Conservation (phyloP, 2,888 invertebrate genomes). For the Argynnis bischoffii region DNA sequence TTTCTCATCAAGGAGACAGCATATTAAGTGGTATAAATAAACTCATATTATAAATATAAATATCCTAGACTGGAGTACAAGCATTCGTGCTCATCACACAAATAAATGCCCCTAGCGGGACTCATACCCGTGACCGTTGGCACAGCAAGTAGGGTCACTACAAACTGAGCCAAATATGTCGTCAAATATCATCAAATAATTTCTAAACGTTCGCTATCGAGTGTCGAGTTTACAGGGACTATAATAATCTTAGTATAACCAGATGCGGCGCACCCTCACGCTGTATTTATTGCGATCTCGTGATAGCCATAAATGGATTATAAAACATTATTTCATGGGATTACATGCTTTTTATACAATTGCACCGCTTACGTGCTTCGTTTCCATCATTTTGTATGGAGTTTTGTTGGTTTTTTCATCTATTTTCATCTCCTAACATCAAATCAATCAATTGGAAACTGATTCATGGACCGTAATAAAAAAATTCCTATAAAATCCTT, state of each 20-base stretch:
- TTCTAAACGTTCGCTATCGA: background rate
- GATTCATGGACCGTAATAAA: no score
- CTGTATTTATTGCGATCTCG: constrained; percentile 19
- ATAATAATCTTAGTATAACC: background rate
- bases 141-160: no score
- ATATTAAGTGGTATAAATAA: background rate
- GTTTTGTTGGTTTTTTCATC: no score
- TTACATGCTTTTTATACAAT: constrained; percentile 3
- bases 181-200: background rate
- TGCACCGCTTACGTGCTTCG: background rate
- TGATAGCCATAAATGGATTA: constrained; percentile 18
- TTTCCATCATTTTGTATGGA: background rate
- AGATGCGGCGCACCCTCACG: constrained; percentile 1
- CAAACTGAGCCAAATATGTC: no score
- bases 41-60: no score
- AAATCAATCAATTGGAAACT: no score
- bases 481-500: no score
- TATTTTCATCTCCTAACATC: no score
- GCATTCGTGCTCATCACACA: no score
- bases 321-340: constrained; percentile 4
- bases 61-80: no score
- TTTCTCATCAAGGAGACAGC: background rate
- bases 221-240: background rate
- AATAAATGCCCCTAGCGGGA: no score
- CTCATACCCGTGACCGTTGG: no score